phyloP scores from a whole-genome alignment of 2,797 vertebrate genomes.

The Geotrypetes seraphini region DNA sequence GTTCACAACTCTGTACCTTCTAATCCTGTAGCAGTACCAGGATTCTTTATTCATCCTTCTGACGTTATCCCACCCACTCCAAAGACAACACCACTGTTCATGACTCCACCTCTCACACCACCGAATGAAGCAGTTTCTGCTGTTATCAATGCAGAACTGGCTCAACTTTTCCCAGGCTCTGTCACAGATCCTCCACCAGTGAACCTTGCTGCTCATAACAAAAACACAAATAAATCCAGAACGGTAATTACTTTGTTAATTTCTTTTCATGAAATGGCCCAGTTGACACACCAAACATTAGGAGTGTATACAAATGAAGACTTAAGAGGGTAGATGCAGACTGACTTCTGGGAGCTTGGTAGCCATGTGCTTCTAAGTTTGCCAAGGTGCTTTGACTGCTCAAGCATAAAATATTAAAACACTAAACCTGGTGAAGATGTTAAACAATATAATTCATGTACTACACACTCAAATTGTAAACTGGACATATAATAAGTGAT shows the following conservation, averaged over 20 bases:
- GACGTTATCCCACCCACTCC: slow-evolving; percentile 97
- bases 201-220: slow-evolving; percentile 85
- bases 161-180: slow-evolving; percentile 91
- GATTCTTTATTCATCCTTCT: slow-evolving; percentile 96
- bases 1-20: slow-evolving; percentile 94
- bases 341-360: too few species aligned
- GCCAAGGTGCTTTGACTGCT: too few species aligned
- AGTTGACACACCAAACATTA: too few species aligned
- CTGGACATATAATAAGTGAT: too few species aligned
- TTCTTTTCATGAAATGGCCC: not conserved
- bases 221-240: slow-evolving; percentile 83
- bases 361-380: too few species aligned
- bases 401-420: too few species aligned
- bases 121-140: slow-evolving; percentile 94
- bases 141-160: slow-evolving; percentile 90
- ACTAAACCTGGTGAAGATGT: too few species aligned
- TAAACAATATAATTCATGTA: too few species aligned
- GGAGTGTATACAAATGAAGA: too few species aligned
- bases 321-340: too few species aligned
- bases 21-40: slow-evolving; percentile 80
- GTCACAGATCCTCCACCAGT: slow-evolving; percentile 89
- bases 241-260: slow-evolving; percentile 58
- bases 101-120: slow-evolving; percentile 95
- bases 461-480: too few species aligned
- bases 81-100: slow-evolving; percentile 96